A percentile compares a stretch with the other conserved stretches of the same genome.
phyloP scores from a whole-genome alignment of 2,888 invertebrate genomes.

The Drosophila fulvimacula region DNA sequence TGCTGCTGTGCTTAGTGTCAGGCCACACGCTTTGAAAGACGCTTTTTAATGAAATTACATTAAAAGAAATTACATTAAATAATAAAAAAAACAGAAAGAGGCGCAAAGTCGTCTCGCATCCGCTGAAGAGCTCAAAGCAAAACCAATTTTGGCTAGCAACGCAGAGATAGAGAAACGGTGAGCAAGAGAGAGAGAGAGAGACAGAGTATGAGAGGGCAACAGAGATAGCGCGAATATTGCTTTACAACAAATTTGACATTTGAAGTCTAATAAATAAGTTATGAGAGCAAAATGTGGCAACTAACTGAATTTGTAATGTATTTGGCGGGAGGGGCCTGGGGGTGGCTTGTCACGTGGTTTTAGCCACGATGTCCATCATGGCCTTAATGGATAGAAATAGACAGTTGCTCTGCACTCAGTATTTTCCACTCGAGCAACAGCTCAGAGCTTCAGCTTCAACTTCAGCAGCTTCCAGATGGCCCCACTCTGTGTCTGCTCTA shows the following conservation, averaged over 20 bases:
- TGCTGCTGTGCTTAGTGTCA: slow-evolving; percentile 19
- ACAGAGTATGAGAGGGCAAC: neutral
- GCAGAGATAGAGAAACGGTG: too few species aligned
- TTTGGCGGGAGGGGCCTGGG: neutral
- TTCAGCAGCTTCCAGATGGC: slow-evolving; percentile 4
- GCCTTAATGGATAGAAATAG: slow-evolving; percentile 14
- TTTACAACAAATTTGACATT: slow-evolving; percentile 73
- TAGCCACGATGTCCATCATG: slow-evolving; percentile 13
- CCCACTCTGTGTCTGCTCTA: slow-evolving; percentile 17
- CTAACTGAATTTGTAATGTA: slow-evolving; percentile 37
- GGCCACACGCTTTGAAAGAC: slow-evolving; percentile 18
- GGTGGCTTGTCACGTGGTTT: slow-evolving; percentile 15
- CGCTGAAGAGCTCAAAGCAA: slow-evolving; percentile 10
- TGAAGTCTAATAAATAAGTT: slow-evolving; percentile 75
- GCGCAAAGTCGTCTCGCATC: slow-evolving; percentile 28
- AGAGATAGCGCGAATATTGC: slow-evolving; percentile 32
- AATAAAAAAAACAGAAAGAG: slow-evolving; percentile 39
- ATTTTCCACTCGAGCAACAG: slow-evolving; percentile 55
- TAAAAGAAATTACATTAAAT: slow-evolving; percentile 71
- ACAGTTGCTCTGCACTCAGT: slow-evolving; percentile 16
- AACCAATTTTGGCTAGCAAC: slow-evolving; percentile 37
- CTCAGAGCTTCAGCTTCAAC: slow-evolving; percentile 8
- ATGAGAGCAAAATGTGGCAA: slow-evolving; percentile 63
- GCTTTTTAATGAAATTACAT: slow-evolving; percentile 72
- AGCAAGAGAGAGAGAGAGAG: neutral